phyloP scores from a whole-genome alignment of 2,113 vertebrate genomes.

The Condylura cristata region DNA sequence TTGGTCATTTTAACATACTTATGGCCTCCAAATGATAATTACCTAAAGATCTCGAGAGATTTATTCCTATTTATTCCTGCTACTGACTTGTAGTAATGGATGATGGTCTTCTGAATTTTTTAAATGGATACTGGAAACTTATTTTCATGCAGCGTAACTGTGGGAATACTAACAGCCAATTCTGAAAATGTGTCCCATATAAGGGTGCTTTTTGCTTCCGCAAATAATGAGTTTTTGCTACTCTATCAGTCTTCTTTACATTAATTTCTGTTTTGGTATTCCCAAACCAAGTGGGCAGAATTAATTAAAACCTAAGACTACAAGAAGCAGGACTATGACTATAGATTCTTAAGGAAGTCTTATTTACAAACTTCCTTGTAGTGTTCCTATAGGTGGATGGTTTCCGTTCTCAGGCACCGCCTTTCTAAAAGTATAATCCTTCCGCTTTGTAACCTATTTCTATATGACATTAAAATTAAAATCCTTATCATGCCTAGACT shows the following conservation, averaged over 20 bases:
- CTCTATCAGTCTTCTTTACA: not conserved
- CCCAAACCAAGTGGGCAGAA: not conserved
- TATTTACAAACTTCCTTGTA: not conserved
- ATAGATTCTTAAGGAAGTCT: not conserved
- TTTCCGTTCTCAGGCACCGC: not conserved
- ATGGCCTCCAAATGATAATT: not conserved
- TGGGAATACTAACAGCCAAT: not conserved
- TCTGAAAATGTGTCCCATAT: not conserved
- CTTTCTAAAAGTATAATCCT: not conserved
- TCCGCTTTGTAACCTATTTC: not conserved
- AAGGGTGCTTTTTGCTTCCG: not conserved
- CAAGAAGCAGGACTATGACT: not conserved
- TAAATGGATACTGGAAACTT: not conserved
- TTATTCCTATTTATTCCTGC: not conserved
- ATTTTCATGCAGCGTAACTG: not conserved
- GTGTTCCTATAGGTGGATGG: not conserved
- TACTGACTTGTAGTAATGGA: not conserved
- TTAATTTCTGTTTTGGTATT: not conserved
- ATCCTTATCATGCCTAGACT: not conserved
- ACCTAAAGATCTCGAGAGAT: not conserved
- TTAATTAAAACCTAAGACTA: not conserved
- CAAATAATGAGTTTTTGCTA: not conserved
- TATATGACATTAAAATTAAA: not conserved
- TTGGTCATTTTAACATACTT: constrained; percentile 9
- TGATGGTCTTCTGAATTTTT: not conserved